Base-by-base conservation (phyloP, 2,797 vertebrate genomes). In the Silurus lanzhouensis region DNA sequence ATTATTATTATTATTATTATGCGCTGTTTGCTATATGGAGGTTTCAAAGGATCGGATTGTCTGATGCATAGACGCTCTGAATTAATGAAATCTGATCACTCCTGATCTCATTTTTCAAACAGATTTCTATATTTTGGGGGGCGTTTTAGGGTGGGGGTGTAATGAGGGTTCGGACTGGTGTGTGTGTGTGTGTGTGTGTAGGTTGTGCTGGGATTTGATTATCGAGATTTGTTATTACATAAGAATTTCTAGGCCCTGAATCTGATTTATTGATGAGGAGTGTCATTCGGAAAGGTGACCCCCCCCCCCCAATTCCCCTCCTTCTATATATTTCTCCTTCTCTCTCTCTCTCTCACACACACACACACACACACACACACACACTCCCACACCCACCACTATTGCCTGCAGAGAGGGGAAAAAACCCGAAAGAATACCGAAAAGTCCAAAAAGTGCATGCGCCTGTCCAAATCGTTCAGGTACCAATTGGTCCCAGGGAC, bases 231-330 rank as follows among this genome's bases (percentile, higher is more conserved):
- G 31, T 60, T 80, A 66, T 81, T 58, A 63, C 31, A 48, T 61
- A 77, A 63, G 46, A 14, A 78, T 84, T 27, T 87, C 68, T 77
- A 52, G 77, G 57, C 58, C 58, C 71, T 84, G 63, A 79, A 82
- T 75, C 66, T 15, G 71, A 75, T 83, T 76, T 80, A 25, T 80
- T 80, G 78, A 80, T 79, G 60, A 89, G 77, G 87, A 83, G 70
- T 87, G 88, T 90, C 88, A 87, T 85, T 86, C 85, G 82, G 86
- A 83, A 86, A 19, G 70, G 71, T 57, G 31, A 38, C 22, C 13
- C 46, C 22, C 71, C 1, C 12, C 17, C 2, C 14, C 70, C 66
- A 58, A 1, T 52, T 31, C 31, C 31, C 85, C 68, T 10, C 46
- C 25, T 12, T 20, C 6, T 2, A 17, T 20, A 67, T 46, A 52